phyloP scores from a whole-genome alignment of 2,888 invertebrate species.

The Meiosimyza platycephala region DNA sequence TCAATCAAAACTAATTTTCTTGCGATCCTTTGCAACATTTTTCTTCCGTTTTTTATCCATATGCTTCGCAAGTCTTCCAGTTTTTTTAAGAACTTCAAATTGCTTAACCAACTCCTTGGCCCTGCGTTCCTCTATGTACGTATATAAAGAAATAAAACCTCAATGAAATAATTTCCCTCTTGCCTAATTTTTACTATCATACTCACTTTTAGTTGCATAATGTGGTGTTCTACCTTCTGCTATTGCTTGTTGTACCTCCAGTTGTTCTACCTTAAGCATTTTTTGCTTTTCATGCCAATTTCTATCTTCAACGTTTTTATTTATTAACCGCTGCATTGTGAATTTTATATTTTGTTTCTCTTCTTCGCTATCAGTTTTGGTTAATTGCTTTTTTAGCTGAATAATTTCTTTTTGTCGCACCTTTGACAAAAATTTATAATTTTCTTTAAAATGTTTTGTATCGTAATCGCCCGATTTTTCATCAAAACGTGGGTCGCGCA shows the following conservation, averaged over 20 bases:
- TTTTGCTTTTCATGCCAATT: constrained; percentile 71
- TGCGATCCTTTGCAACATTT: constrained; percentile 68
- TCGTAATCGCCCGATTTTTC: constrained; percentile 84
- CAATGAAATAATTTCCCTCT: neutral
- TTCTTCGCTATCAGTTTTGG: constrained; percentile 73
- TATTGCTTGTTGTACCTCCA: constrained; percentile 71
- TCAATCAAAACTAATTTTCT: constrained; percentile 62
- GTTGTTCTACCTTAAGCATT: constrained; percentile 70
- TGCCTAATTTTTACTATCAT: neutral
- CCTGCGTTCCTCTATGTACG: constrained; percentile 78
- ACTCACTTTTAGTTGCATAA: constrained; percentile 79
- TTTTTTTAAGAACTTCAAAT: constrained; percentile 82
- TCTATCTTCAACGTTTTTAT: constrained; percentile 78
- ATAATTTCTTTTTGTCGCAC: constrained; percentile 78
- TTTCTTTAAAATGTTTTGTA: constrained; percentile 77
- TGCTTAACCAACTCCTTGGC: constrained; percentile 81
- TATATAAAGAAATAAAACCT: constrained; percentile 39
- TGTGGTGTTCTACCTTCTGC: constrained; percentile 78
- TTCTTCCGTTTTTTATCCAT: constrained; percentile 85
- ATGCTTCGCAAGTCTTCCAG: constrained; percentile 83
- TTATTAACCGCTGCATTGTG: constrained; percentile 80
- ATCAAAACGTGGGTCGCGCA: constrained; percentile 88
- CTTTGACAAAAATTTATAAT: constrained; percentile 82
- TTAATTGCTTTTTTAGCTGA: constrained; percentile 73
- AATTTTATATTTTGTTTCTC: constrained; percentile 75